Evolutionary conservation across 2,888 invertebrate genomes (phyloP).

Genomic region (Amphipyra tragopoginis): DNA sequence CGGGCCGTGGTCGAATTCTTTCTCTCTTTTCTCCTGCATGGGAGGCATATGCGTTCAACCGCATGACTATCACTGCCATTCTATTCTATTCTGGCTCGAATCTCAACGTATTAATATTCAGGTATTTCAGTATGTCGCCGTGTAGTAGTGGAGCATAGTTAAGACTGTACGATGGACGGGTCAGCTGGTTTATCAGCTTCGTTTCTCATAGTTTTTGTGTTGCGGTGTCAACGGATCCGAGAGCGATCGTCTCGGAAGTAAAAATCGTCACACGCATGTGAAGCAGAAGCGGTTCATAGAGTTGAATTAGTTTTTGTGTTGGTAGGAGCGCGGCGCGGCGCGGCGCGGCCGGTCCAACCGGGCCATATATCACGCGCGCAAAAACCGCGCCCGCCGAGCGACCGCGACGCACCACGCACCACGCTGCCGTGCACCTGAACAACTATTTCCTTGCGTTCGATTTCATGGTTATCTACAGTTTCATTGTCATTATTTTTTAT

Average conservation of each 20-base stretch:
- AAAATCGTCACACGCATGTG: conserved; percentile 43
- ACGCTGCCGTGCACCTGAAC: not conserved
- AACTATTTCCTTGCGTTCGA: conserved; percentile 1
- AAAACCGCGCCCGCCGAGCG: conserved; percentile 40
- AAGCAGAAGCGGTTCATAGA: conserved; percentile 45
- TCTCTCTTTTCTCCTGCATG: too few species aligned
- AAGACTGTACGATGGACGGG: not conserved
- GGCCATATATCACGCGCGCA: conserved; percentile 62
- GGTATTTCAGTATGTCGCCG: too few species aligned
- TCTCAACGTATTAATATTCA: too few species aligned
- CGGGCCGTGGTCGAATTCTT: too few species aligned
- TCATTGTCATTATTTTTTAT: conserved; percentile 1
- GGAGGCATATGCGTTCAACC: too few species aligned
- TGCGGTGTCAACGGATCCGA: conserved; percentile 37
- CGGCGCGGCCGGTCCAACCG: conserved; percentile 48
- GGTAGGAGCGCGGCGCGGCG: conserved; percentile 21
- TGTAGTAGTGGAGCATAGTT: too few species aligned
- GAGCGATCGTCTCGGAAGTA: conserved; percentile 47
- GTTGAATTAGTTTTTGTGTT: conserved; percentile 35
- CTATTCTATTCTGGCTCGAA: too few species aligned
- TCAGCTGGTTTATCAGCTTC: conserved; percentile 30
- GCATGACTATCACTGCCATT: too few species aligned
- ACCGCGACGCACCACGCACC: not conserved
- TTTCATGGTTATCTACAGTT: conserved; percentile 4
- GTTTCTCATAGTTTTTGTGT: conserved; percentile 48